Evolutionary conservation across 1,140 invertebrate genomes (phyloP).

Genomic region (Neuroterus valhalla): DNA sequence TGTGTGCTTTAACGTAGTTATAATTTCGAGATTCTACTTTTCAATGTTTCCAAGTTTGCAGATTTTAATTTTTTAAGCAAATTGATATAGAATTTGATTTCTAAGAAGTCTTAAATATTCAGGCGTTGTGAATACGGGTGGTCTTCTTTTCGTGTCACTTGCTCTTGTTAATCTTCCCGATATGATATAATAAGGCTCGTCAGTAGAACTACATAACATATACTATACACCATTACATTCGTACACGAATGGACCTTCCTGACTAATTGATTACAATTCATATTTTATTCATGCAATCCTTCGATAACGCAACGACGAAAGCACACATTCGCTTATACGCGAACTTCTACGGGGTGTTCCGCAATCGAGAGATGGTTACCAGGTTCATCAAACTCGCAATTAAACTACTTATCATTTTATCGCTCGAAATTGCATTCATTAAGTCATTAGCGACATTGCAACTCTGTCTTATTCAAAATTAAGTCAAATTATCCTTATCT

Average conservation of each 20-base stretch:
- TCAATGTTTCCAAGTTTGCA: too few relatives aligned
- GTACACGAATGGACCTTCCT: neutral
- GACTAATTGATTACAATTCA: slow-evolving; percentile 42
- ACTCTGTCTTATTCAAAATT: neutral
- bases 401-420: slow-evolving; percentile 23
- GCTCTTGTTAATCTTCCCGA: neutral
- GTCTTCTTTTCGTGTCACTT: too few relatives aligned
- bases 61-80: too few relatives aligned
- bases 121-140: too few relatives aligned
- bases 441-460: slow-evolving; percentile 12
- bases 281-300: slow-evolving; percentile 42
- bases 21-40: too few relatives aligned
- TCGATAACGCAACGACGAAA: slow-evolving; percentile 25
- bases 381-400: slow-evolving; percentile 10
- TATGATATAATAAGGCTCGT: neutral
- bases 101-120: too few relatives aligned
- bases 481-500: too few relatives aligned
- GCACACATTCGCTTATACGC: too few relatives aligned
- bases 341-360: slow-evolving; percentile 4
- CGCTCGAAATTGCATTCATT: slow-evolving; percentile 23
- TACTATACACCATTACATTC: neutral
- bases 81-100: too few relatives aligned
- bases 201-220: neutral
- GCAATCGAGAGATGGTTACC: slow-evolving; percentile 20
- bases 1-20: too few relatives aligned